Evolutionary conservation across 2,113 vertebrate species (phyloP).

Genomic region (Oriolus oriolus): DNA sequence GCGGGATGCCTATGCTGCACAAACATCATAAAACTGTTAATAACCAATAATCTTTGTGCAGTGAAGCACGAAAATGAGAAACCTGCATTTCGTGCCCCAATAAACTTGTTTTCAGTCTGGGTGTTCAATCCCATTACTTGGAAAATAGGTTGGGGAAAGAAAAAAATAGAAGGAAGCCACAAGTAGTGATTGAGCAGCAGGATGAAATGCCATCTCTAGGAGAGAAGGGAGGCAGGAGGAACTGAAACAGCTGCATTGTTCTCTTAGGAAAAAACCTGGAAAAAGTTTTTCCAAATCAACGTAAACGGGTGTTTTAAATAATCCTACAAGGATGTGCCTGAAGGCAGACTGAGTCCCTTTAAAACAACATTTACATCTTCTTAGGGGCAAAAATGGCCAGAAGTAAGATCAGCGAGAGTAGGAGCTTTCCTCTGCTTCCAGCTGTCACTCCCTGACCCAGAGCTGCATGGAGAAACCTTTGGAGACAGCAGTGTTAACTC

Average conservation of each 20-base stretch:
- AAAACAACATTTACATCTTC: neutral
- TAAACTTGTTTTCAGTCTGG: neutral
- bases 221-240: neutral
- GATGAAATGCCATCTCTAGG: neutral
- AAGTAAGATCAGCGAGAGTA: neutral
- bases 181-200: neutral
- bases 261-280: neutral
- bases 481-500: neutral
- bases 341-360: neutral
- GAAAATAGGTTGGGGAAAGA: neutral
- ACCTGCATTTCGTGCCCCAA: conserved; percentile 11
- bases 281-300: neutral
- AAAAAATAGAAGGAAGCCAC: neutral
- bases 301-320: neutral
- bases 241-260: neutral
- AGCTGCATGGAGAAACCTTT: neutral
- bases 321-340: neutral
- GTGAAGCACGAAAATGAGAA: neutral
- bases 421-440: neutral
- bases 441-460: neutral
- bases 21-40: neutral
- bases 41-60: neutral
- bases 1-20: neutral
- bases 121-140: neutral
- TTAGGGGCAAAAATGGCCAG: neutral